Percentiles rank a stretch among this genome's conserved stretches.
Evolutionary conservation across 2,797 vertebrate species (phyloP).

Genomic region (Fratercula arctica): DNA sequence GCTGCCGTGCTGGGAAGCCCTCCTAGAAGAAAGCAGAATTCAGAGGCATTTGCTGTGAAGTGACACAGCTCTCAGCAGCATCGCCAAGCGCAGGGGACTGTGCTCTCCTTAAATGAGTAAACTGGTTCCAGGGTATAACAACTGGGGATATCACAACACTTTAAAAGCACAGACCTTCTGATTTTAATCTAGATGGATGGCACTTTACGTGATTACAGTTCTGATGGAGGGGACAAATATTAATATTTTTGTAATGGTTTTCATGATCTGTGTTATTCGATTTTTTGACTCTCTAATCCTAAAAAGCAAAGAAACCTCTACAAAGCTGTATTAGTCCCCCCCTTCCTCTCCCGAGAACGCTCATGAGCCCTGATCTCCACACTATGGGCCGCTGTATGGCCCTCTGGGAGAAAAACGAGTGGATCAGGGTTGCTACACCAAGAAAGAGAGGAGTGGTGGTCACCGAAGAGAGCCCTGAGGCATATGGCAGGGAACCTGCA

Average conservation of each 20-base stretch:
- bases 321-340: neutral
- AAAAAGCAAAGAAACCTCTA: neutral
- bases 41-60: neutral
- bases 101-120: neutral
- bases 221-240: neutral
- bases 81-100: neutral
- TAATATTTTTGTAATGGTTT: neutral
- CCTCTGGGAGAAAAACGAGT: neutral
- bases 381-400: neutral
- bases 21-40: neutral
- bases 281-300: neutral
- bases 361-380: neutral
- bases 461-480: neutral
- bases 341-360: neutral
- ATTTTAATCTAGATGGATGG: neutral
- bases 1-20: neutral
- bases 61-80: neutral
- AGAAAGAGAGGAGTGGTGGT: neutral
- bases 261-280: neutral
- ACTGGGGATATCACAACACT: neutral
- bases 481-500: fast-evolving
- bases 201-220: neutral
- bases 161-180: neutral
- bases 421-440: neutral
- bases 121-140: neutral